Evolutionary conservation across 2,113 vertebrate genomes (phyloP).

Genomic region (Scolopax mira): DNA sequence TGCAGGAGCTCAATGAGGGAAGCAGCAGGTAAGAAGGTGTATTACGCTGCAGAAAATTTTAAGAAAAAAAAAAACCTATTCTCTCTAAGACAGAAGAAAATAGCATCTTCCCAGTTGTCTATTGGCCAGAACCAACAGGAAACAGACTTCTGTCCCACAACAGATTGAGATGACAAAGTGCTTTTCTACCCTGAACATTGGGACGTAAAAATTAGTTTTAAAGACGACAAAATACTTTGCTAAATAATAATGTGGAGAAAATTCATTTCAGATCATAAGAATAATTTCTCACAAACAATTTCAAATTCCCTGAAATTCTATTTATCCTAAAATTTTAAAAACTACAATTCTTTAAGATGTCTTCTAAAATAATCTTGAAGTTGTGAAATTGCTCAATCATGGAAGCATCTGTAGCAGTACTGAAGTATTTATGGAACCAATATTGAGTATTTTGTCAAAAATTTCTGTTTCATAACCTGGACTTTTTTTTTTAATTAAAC

Average conservation of each 20-base stretch:
- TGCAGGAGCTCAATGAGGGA: not conserved
- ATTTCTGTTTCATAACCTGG: not conserved
- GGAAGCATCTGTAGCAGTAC: not conserved
- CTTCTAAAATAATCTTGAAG: not conserved
- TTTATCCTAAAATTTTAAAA: not conserved
- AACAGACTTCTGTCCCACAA: not conserved
- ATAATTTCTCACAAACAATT: not conserved
- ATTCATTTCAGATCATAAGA: not conserved
- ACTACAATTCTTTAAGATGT: not conserved
- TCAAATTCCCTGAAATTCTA: not conserved
- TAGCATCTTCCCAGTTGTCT: not conserved
- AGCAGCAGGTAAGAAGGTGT: not conserved
- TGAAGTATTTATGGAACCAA: not conserved
- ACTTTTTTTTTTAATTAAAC: not conserved
- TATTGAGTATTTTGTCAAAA: not conserved
- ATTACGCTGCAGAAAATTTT: not conserved
- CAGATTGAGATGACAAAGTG: not conserved
- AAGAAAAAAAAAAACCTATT: not conserved
- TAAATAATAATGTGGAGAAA: not conserved
- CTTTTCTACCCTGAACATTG: not conserved
- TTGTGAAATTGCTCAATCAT: not conserved
- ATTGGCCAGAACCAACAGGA: not conserved
- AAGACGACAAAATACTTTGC: not conserved
- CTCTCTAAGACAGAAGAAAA: not conserved
- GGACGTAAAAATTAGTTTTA: not conserved